These are phyloP conservation scores for Cerceris rybyensis DNA, from an alignment of 2,888 invertebrate species.

Conservation along the genomic window DNA sequence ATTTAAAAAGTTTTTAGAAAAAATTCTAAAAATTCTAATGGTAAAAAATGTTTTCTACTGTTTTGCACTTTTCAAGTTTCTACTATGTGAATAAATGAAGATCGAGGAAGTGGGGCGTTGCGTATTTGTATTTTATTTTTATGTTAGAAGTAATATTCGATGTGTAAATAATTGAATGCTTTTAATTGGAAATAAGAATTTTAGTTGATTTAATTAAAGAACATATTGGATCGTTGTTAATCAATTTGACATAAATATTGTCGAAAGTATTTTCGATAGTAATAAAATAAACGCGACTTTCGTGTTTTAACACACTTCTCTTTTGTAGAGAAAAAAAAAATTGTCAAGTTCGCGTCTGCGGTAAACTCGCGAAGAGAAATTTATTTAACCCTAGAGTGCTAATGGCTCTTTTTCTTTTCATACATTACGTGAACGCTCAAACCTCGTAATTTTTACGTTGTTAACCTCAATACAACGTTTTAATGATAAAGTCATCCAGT, in stretches of 20 bases:
- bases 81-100: too few species aligned
- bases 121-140: too few species aligned
- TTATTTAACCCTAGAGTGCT: conserved; percentile 19
- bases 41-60: too few species aligned
- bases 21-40: too few species aligned
- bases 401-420: conserved; percentile 1
- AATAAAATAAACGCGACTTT: not conserved
- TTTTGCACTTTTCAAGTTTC: too few species aligned
- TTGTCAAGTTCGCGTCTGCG: not conserved
- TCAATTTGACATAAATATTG: too few species aligned
- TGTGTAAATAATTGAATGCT: not conserved
- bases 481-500: conserved; percentile 25
- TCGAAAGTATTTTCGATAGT: too few species aligned
- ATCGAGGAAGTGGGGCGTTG: too few species aligned
- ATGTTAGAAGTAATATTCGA: not conserved
- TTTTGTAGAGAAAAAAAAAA: not conserved
- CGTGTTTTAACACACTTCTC: not conserved
- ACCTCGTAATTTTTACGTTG: conserved; percentile 38
- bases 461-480: conserved; percentile 47
- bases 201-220: too few species aligned
- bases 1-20: too few species aligned
- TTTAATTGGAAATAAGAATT: too few species aligned
- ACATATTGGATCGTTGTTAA: too few species aligned
- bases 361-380: conserved; percentile 50
- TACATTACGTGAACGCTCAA: conserved; percentile 49